Evolutionary conservation across 2,797 vertebrate species (phyloP).

Genomic region (Triplophysa bombifrons): DNA sequence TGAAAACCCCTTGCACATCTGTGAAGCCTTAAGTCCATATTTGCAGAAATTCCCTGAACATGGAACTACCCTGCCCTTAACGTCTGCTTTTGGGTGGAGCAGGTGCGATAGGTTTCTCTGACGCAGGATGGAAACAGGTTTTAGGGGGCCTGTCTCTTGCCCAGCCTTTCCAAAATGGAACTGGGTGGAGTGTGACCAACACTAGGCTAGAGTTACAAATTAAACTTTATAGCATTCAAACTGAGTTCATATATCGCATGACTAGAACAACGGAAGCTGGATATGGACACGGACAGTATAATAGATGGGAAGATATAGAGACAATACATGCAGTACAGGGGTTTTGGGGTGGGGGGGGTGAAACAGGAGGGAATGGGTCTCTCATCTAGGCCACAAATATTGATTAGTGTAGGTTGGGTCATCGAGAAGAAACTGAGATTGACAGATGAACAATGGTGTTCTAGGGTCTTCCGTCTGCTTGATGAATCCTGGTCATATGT

Average conservation of each 20-base stretch:
- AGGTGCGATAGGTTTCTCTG: slow-evolving; percentile 56
- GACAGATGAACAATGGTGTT: slow-evolving; percentile 74
- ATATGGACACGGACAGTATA: slow-evolving; percentile 63
- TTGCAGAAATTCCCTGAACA: slow-evolving; percentile 36
- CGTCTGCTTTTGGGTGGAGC: slow-evolving; percentile 65
- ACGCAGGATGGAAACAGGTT: slow-evolving; percentile 64
- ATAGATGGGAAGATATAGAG: slow-evolving; percentile 63
- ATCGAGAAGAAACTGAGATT: slow-evolving; percentile 73
- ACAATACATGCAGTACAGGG: slow-evolving; percentile 64
- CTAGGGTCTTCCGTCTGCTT: slow-evolving; percentile 56
- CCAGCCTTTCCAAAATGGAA: slow-evolving; percentile 52
- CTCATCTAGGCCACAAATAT: slow-evolving; percentile 82
- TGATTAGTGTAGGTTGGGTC: slow-evolving; percentile 77
- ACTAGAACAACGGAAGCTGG: not conserved
- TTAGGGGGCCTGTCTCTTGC: slow-evolving; percentile 61
- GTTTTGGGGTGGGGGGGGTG: slow-evolving; percentile 44
- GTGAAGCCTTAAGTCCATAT: not conserved
- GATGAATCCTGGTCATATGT: slow-evolving; percentile 61
- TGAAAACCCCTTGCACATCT: slow-evolving; percentile 8
- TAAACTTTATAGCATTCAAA: not conserved
- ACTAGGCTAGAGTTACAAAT: not conserved
- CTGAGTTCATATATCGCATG: not conserved
- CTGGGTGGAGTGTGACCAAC: slow-evolving; percentile 29
- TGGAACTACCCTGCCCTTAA: slow-evolving; percentile 42
- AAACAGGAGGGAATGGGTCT: slow-evolving; percentile 66